phyloP scores from a whole-genome alignment of 2,113 vertebrate genomes.

The Saccopteryx bilineata region DNA sequence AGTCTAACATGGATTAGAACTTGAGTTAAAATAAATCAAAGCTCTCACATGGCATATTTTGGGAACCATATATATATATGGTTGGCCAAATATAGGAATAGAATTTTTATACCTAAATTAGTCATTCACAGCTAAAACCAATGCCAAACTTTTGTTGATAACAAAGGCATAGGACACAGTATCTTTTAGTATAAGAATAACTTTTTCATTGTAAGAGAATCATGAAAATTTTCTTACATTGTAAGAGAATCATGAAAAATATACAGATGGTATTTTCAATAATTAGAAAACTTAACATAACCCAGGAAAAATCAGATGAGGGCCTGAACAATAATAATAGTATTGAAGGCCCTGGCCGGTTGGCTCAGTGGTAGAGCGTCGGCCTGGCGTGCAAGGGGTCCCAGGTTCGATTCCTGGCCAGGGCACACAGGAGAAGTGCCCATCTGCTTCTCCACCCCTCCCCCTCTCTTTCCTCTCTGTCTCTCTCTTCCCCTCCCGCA shows the following conservation, averaged over 20 bases:
- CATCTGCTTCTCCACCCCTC: too few species aligned
- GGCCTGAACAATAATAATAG: background rate
- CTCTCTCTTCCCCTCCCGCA: too few species aligned
- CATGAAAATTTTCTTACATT: background rate
- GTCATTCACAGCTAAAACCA: background rate
- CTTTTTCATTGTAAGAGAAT: background rate
- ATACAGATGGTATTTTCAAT: constrained; percentile 11
- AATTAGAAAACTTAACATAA: constrained; percentile 37
- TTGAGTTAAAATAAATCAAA: constrained; percentile 19
- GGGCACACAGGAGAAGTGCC: too few species aligned
- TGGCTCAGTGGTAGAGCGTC: too few species aligned
- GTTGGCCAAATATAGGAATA: background rate
- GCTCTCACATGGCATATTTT: background rate
- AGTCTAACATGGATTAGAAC: background rate
- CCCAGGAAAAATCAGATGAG: background rate
- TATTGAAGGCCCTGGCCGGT: background rate
- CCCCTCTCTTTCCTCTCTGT: too few species aligned
- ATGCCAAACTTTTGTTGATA: constrained; percentile 19
- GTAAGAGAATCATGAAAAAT: background rate
- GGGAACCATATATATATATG: background rate
- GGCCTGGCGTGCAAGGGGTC: too few species aligned
- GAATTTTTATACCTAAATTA: background rate
- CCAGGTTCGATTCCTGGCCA: too few species aligned
- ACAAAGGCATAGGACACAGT: background rate
- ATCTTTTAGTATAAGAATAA: background rate